Conservation (phyloP, 2,888 invertebrate species). For the Esperia sulphurella region DNA sequence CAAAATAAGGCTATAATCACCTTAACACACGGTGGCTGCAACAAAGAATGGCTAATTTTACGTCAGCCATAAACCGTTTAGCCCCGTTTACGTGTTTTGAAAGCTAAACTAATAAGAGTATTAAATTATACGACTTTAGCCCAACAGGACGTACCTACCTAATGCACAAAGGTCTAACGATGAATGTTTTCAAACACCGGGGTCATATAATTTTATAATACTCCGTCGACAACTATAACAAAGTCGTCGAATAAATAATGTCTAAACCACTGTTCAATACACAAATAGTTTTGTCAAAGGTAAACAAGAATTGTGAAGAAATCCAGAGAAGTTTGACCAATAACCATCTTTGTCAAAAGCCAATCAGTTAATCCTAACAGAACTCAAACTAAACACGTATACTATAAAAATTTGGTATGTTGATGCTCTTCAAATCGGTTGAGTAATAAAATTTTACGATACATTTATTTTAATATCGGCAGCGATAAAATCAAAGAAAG, state of each 20-base stretch:
- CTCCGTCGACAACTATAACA: constrained; percentile 33
- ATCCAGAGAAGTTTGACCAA: constrained; percentile 25
- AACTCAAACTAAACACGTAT: constrained; percentile 44
- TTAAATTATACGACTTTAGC: constrained; percentile 59
- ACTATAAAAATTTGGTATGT: constrained; percentile 10
- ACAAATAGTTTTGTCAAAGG: background rate
- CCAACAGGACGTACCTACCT: constrained; percentile 39
- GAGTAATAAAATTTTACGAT: constrained; percentile 55
- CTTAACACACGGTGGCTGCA: constrained; percentile 22
- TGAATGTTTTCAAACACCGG: constrained; percentile 63
- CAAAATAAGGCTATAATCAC: constrained; percentile 11
- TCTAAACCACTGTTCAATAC: background rate
- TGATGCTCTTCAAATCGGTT: constrained; percentile 28
- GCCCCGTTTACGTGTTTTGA: constrained; percentile 58
- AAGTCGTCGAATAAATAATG: constrained; percentile 9
- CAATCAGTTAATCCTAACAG: constrained; percentile 47
- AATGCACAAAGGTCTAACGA: constrained; percentile 54
- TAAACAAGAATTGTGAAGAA: constrained; percentile 19
- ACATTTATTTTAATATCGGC: constrained; percentile 47
- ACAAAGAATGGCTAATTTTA: constrained; percentile 37
- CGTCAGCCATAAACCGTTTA: constrained; percentile 48
- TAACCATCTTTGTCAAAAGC: constrained; percentile 34
- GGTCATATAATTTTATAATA: constrained; percentile 65
- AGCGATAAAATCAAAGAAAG: constrained; percentile 45
- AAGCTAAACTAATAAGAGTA: constrained; percentile 61